Percentiles rank a stretch among this genome's conserved stretches.
Evolutionary conservation across 1,140 invertebrate genomes (phyloP).

Genomic region (Pollicipes pollicipes): DNA sequence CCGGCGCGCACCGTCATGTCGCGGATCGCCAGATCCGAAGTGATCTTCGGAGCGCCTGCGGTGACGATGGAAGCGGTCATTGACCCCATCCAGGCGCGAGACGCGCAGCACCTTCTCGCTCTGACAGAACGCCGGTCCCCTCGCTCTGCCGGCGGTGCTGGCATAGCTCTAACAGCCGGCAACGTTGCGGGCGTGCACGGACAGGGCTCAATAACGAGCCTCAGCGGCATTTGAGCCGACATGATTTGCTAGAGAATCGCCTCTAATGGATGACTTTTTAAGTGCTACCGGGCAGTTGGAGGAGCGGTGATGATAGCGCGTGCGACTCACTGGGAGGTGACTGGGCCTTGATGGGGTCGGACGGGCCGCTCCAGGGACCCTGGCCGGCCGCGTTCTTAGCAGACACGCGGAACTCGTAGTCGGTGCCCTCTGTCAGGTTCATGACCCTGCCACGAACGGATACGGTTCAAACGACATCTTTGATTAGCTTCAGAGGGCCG

Average conservation of each 20-base stretch:
- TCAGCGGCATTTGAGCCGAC: background rate
- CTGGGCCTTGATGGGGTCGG: constrained; percentile 61
- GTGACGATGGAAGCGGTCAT: too few relatives aligned
- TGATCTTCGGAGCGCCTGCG: constrained; percentile 61
- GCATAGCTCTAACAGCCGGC: too few relatives aligned
- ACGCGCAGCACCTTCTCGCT: too few relatives aligned
- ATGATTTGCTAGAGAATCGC: too few relatives aligned
- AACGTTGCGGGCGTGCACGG: background rate
- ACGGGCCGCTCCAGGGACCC: constrained; percentile 74
- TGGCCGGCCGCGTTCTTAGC: constrained; percentile 91
- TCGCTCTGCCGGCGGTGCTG: too few relatives aligned
- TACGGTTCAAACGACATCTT: too few relatives aligned
- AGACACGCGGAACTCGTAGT: constrained; percentile 92
- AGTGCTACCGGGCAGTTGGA: too few relatives aligned
- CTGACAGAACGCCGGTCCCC: too few relatives aligned
- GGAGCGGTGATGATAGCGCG: background rate
- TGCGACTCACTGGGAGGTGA: constrained; percentile 51
- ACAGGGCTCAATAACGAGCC: background rate
- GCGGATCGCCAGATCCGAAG: constrained; percentile 72
- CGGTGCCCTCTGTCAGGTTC: constrained; percentile 21
- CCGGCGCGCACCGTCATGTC: constrained; percentile 90
- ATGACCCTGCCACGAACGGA: background rate
- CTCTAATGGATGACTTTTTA: too few relatives aligned
- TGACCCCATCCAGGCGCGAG: too few relatives aligned
- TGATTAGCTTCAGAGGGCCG: too few relatives aligned